Conservation (phyloP, 2,113 vertebrate genomes). For the Sinocyclocheilus rhinocerous region DNA sequence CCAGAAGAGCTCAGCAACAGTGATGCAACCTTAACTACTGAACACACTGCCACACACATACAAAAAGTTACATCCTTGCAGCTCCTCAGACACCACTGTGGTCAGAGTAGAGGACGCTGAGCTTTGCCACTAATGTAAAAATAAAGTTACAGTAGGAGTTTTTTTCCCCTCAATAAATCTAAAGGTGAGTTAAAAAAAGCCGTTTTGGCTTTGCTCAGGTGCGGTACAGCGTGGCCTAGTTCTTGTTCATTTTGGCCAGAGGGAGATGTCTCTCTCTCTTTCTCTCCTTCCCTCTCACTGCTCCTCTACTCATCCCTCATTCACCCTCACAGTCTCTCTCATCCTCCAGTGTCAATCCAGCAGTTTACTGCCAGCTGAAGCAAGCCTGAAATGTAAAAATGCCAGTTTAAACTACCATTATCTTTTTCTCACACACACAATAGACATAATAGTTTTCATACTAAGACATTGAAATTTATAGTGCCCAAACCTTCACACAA, state of each 20-base stretch:
- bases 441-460: neutral
- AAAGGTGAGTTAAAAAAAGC: constrained; percentile 47
- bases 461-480: neutral
- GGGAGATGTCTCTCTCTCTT: constrained; percentile 18
- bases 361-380: constrained; percentile 1
- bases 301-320: neutral
- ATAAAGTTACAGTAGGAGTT: constrained; percentile 30
- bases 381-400: neutral
- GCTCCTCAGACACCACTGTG: neutral
- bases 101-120: neutral
- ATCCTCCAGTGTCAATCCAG: neutral
- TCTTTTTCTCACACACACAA: constrained; percentile 9
- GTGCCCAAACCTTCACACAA: neutral
- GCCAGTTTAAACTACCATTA: neutral
- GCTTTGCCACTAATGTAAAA: constrained; percentile 6
- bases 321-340: neutral
- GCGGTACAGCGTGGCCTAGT: constrained; percentile 53
- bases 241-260: constrained; percentile 23
- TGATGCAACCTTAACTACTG: neutral
- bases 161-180: constrained; percentile 8
- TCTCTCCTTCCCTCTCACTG: neutral
- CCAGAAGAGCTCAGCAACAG: neutral
- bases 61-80: neutral
- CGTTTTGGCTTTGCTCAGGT: constrained; percentile 55
- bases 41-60: neutral